Conservation (phyloP, 2,113 vertebrate species). For the Halichoeres trimaculatus region DNA sequence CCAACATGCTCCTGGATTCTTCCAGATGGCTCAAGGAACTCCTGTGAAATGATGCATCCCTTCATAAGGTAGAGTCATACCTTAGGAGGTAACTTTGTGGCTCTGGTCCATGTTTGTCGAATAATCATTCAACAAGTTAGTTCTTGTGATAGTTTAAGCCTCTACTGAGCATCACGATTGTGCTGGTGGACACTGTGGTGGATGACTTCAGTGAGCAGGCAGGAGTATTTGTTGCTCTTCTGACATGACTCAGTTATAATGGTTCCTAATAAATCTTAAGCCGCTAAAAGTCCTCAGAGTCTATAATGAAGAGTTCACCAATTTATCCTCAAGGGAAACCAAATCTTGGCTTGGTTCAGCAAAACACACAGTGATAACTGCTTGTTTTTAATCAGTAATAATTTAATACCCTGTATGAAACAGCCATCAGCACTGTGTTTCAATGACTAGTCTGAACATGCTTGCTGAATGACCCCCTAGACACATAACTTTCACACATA, state of each 20-base stretch:
- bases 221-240: background rate
- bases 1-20: background rate
- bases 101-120: background rate
- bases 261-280: background rate
- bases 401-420: background rate
- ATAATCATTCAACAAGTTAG: too few species aligned
- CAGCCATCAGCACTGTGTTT: background rate
- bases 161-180: background rate
- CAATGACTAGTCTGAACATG: background rate
- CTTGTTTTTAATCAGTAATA: too few species aligned
- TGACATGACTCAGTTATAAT: background rate
- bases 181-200: conserved; percentile 1
- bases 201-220: background rate
- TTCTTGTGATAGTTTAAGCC: background rate
- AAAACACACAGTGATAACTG: background rate
- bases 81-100: background rate
- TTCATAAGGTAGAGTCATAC: background rate
- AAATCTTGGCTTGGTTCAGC: background rate
- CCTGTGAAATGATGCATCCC: background rate
- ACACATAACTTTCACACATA: too few species aligned
- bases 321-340: background rate
- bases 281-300: background rate
- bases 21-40: background rate
- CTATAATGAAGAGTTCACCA: background rate
- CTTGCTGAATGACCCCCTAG: background rate